Percentiles rank a stretch among this genome's conserved stretches.
phyloP scores from a whole-genome alignment of 2,113 vertebrate genomes.

The Thalassoma bifasciatum region DNA sequence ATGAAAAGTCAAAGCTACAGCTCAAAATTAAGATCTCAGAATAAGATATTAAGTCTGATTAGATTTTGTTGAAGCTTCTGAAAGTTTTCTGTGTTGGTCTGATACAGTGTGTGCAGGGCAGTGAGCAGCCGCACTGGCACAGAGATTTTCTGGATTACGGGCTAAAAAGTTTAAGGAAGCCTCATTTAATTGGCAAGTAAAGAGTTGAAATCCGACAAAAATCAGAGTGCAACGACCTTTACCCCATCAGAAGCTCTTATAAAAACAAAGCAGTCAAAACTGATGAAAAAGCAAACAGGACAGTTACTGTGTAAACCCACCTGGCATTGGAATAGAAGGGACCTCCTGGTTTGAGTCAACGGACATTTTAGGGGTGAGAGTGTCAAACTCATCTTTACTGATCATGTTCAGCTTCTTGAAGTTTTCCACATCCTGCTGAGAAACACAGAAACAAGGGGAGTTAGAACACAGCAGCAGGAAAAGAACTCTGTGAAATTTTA shows the following conservation, averaged over 20 bases:
- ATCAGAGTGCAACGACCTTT: neutral
- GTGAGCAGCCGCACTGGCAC: no score
- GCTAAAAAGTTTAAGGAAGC: no score
- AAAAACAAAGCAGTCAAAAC: neutral
- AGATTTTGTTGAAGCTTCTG: no score
- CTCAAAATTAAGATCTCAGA: no score
- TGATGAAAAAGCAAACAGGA: neutral
- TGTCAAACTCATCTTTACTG: constrained; percentile 90
- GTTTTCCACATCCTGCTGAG: constrained; percentile 90
- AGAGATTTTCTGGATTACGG: no score
- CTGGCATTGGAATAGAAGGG: constrained; percentile 79
- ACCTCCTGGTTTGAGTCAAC: constrained; percentile 83
- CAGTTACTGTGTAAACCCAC: constrained; percentile 58
- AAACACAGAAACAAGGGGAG: neutral
- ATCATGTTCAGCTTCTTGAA: constrained; percentile 93
- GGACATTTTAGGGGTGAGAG: constrained; percentile 83
- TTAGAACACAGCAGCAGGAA: neutral
- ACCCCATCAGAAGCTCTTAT: neutral
- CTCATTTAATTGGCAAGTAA: no score
- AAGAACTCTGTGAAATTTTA: neutral
- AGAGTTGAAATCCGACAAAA: no score
- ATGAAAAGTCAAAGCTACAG: no score
- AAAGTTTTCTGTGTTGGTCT: no score
- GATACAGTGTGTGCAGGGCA: no score
- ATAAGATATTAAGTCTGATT: no score